A percentile compares a stretch with the other conserved stretches of the same genome.
Conservation (phyloP, 1,140 invertebrate genomes). For the Bombus picipes region DNA sequence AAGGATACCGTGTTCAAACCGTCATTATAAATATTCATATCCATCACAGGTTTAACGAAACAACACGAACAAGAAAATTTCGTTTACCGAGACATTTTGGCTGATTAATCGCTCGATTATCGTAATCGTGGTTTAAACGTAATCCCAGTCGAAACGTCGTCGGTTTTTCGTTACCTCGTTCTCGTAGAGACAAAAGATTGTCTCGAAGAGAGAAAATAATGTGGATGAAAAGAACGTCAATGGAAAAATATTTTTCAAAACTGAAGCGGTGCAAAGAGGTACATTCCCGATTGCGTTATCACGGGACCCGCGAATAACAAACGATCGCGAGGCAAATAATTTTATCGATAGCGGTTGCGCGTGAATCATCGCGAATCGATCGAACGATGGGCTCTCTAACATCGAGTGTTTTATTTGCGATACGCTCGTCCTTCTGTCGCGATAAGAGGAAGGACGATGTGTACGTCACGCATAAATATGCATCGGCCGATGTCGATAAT, state of each 20-base stretch:
- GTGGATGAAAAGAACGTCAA: too few relatives aligned
- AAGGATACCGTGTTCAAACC: too few relatives aligned
- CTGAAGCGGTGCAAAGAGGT: too few relatives aligned
- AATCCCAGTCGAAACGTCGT: background rate
- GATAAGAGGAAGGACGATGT: slow-evolving; percentile 46
- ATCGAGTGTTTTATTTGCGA: slow-evolving; percentile 13
- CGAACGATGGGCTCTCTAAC: background rate
- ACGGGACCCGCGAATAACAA: background rate
- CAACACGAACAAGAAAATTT: background rate
- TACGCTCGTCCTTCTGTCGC: slow-evolving; percentile 40
- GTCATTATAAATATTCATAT: too few relatives aligned
- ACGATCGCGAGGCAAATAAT: slow-evolving; percentile 2
- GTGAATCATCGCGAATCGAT: slow-evolving; percentile 31
- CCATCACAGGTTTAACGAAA: background rate
- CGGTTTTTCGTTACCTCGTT: background rate
- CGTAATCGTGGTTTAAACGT: slow-evolving; percentile 3
- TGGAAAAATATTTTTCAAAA: background rate
- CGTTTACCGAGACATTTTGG: background rate
- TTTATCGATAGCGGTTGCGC: slow-evolving; percentile 21
- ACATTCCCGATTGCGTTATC: background rate
- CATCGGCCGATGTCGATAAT: slow-evolving; percentile 18
- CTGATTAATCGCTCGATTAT: background rate
- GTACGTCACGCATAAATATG: slow-evolving; percentile 38
- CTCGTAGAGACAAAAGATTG: background rate
- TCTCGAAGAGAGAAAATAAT: background rate